Evolutionary conservation across 2,797 vertebrate species (phyloP).

Genomic region (Pitangus sulphuratus): DNA sequence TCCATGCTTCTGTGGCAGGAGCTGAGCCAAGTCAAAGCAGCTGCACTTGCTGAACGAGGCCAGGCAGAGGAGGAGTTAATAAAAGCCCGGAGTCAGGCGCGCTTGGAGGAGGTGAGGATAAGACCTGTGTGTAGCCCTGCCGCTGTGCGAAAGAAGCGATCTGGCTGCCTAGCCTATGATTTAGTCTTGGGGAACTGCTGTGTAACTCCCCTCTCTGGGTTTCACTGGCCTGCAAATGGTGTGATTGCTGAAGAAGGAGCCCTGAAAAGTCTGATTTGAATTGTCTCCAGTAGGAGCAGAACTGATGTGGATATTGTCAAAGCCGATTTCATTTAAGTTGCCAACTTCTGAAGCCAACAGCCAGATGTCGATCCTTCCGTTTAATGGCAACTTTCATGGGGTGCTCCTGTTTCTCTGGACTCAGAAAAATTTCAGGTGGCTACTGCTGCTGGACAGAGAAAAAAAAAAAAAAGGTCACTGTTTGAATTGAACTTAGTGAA

Average conservation of each 20-base stretch:
- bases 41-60: constrained; percentile 78
- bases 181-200: neutral
- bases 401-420: neutral
- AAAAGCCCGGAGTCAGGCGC: constrained; percentile 81
- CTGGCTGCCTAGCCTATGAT: neutral
- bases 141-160: neutral
- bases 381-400: neutral
- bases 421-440: neutral
- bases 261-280: neutral
- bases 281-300: neutral
- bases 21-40: constrained; percentile 83
- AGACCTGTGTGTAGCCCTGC: neutral
- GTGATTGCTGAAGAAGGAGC: neutral
- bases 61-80: constrained; percentile 88
- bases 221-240: neutral
- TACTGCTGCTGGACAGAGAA: neutral
- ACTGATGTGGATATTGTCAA: neutral
- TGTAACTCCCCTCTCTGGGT: neutral
- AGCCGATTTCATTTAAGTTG: neutral
- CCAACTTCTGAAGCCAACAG: neutral
- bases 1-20: constrained; percentile 78
- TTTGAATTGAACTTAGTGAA: neutral
- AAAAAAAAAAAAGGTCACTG: neutral
- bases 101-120: constrained; percentile 86
- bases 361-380: neutral